Conservation (phyloP, 2,113 vertebrate species). For the Cyprinodon brontotheroides region DNA sequence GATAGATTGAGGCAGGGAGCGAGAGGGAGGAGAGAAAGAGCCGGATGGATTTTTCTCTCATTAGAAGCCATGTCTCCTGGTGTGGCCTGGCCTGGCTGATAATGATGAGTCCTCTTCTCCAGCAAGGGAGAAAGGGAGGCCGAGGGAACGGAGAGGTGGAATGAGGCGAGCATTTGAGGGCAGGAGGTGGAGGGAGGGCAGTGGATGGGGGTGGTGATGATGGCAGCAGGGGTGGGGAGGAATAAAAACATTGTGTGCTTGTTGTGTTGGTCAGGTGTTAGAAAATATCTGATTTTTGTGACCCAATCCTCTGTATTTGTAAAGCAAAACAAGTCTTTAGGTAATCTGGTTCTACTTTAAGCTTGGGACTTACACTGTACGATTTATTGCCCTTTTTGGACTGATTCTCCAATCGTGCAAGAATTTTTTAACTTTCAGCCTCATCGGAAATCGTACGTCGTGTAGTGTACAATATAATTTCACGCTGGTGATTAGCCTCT, state of each 20-base stretch:
- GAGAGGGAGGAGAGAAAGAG: conserved; percentile 45
- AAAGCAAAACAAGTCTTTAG: background rate
- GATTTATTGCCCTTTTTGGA: too few relatives aligned
- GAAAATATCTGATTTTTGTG: conserved; percentile 6
- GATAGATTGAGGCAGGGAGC: conserved; percentile 68
- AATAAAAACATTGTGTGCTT: conserved; percentile 9
- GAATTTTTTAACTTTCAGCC: too few relatives aligned
- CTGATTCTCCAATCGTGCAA: too few relatives aligned
- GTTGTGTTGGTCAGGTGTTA: background rate
- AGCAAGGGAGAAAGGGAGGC: conserved; percentile 40
- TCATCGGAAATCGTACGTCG: too few relatives aligned
- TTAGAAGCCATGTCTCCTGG: conserved; percentile 81
- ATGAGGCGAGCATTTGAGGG: conserved; percentile 49
- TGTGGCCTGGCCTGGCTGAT: conserved; percentile 76
- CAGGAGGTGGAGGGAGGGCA: conserved; percentile 40
- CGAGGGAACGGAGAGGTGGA: conserved; percentile 44
- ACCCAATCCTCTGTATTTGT: background rate
- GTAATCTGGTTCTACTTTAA: too few relatives aligned
- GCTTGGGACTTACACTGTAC: too few relatives aligned
- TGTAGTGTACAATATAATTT: too few relatives aligned
- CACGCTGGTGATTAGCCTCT: too few relatives aligned
- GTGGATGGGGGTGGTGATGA: conserved; percentile 33
- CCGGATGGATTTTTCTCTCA: conserved; percentile 83
- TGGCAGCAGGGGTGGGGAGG: background rate
- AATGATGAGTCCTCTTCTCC: conserved; percentile 75